Evolutionary conservation across 1,140 invertebrate genomes (phyloP).

Genomic region (Propsilocerus akamusi): DNA sequence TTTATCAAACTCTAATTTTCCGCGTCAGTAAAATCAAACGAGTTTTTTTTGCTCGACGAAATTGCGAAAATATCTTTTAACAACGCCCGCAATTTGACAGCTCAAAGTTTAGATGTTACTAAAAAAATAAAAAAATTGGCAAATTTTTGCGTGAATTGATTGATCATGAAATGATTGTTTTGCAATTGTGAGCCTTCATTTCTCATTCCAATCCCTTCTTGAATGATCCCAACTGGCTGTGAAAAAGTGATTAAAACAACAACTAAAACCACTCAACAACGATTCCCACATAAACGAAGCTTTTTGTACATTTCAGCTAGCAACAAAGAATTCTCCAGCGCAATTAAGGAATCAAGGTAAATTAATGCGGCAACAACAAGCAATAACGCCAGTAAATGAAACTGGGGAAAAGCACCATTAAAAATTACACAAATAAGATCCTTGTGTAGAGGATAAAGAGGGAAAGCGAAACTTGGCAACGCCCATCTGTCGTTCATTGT

Average conservation of each 20-base stretch:
- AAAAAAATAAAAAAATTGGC: not conserved
- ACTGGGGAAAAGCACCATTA: not conserved
- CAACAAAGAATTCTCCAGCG: too few relatives aligned
- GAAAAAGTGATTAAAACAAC: slow-evolving; percentile 3
- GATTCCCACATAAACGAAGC: not conserved
- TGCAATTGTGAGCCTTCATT: not conserved
- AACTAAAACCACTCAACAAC: slow-evolving; percentile 3
- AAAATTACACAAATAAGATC: not conserved
- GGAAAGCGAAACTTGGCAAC: too few relatives aligned
- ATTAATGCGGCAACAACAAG: too few relatives aligned
- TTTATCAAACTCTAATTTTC: not conserved
- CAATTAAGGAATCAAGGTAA: too few relatives aligned
- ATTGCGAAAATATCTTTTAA: too few relatives aligned
- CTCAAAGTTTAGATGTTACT: too few relatives aligned
- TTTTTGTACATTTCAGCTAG: not conserved
- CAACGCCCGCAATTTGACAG: too few relatives aligned
- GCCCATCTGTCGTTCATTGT: too few relatives aligned
- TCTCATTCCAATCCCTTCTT: not conserved
- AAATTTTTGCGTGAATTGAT: not conserved
- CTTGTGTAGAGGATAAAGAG: not conserved
- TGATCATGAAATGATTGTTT: not conserved
- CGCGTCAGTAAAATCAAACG: too few relatives aligned
- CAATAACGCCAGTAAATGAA: too few relatives aligned
- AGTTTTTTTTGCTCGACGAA: too few relatives aligned
- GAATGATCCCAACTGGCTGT: not conserved